phyloP scores from a whole-genome alignment of 2,888 invertebrate species.

The Nomada ferruginata region DNA sequence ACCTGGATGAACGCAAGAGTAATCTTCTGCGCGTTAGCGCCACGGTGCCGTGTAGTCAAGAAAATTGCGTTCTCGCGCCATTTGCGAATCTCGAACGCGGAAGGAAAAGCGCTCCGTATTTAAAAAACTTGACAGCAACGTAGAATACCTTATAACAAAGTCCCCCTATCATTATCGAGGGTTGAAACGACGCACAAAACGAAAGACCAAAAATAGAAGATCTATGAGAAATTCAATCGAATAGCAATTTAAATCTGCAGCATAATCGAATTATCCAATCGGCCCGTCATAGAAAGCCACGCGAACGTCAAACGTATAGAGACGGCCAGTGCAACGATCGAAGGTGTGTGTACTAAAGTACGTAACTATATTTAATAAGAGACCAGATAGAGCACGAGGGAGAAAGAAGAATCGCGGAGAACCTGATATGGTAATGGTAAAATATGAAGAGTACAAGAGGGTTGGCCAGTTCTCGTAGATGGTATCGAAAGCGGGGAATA shows the following conservation, averaged over 20 bases:
- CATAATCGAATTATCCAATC: slow-evolving; percentile 9
- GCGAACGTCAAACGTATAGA: slow-evolving; percentile 20
- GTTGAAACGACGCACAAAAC: too few relatives aligned
- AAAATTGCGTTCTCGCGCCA: slow-evolving; percentile 17
- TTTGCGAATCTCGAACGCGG: slow-evolving; percentile 45
- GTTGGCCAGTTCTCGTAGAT: slow-evolving; percentile 71
- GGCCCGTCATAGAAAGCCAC: neutral
- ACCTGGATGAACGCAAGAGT: slow-evolving; percentile 5
- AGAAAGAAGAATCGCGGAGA: slow-evolving; percentile 65
- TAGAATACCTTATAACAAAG: too few relatives aligned
- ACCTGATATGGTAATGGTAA: slow-evolving; percentile 78
- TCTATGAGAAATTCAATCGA: neutral
- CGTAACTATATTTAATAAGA: slow-evolving; percentile 70
- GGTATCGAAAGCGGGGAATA: slow-evolving; percentile 74
- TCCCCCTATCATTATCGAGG: too few relatives aligned
- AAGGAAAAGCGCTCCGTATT: slow-evolving; percentile 25
- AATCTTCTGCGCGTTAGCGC: slow-evolving; percentile 6
- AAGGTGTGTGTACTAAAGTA: slow-evolving; percentile 49
- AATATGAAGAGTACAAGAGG: slow-evolving; percentile 72
- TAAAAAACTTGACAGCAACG: neutral
- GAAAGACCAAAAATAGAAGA: too few relatives aligned
- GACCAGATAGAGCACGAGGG: slow-evolving; percentile 39
- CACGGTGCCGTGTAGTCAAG: neutral
- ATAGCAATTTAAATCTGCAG: neutral
- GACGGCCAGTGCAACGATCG: slow-evolving; percentile 34